These are phyloP conservation scores for Andrena hattorfiana DNA, from an alignment of 2,888 invertebrate genomes.

Conservation along the genomic window DNA sequence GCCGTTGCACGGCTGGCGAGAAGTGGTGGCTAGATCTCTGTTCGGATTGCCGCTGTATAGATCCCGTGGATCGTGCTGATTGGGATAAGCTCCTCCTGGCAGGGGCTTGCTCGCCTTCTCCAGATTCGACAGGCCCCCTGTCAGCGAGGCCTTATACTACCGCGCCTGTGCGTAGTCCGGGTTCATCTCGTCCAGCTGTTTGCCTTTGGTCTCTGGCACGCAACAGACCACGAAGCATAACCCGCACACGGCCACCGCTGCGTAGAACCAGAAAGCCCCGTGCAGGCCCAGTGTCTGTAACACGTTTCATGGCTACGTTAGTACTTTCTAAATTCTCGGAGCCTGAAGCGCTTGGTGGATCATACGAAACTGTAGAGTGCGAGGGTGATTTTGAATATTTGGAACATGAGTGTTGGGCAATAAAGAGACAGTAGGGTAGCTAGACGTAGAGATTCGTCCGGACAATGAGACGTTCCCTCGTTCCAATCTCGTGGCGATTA, in stretches of 20 bases:
- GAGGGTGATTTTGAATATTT: background rate
- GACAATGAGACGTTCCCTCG: no score
- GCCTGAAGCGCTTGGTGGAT: background rate
- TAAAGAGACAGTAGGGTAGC: background rate
- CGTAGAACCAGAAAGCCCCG: conserved; percentile 96
- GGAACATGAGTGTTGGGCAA: background rate
- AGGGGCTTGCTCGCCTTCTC: conserved; percentile 82
- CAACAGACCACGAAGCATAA: conserved; percentile 94
- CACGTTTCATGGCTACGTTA: background rate
- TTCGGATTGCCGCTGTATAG: conserved; percentile 64
- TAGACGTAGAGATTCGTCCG: no score
- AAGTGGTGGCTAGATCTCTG: conserved; percentile 14
- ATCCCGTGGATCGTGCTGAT: conserved; percentile 79
- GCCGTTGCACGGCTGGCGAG: conserved; percentile 13
- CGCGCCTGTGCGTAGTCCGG: conserved; percentile 87
- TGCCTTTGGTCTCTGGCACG: conserved; percentile 96
- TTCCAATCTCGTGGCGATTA: background rate
- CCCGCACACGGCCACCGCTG: conserved; percentile 92
- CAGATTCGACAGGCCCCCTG: conserved; percentile 82
- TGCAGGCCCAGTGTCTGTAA: conserved; percentile 89
- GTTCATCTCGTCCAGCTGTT: conserved; percentile 95
- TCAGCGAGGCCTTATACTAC: conserved; percentile 85
- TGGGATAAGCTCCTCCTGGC: conserved; percentile 80
- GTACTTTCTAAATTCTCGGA: background rate
- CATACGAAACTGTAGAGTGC: no score